phyloP scores from a whole-genome alignment of 2,888 invertebrate species.

The Abrostola tripartita region DNA sequence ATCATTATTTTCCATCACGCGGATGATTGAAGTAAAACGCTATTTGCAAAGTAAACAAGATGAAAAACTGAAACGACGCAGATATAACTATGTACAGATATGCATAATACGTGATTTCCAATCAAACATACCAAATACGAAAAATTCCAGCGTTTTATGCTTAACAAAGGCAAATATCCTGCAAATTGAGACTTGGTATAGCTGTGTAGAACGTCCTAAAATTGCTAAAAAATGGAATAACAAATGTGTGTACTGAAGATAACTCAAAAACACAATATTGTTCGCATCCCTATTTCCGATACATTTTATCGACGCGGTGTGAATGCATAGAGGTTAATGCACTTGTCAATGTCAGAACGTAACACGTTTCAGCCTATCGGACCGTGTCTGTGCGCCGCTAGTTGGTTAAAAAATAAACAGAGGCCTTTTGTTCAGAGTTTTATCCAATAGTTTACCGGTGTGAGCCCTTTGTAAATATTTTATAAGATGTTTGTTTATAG shows the following conservation, averaged over 20 bases:
- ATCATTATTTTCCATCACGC: no score
- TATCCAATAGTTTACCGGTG: slow-evolving; percentile 34
- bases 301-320: slow-evolving; percentile 47
- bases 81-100: no score
- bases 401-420: slow-evolving; percentile 54
- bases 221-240: slow-evolving; percentile 6
- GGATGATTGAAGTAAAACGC: no score
- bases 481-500: slow-evolving; percentile 31
- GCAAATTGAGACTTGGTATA: neutral
- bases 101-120: no score
- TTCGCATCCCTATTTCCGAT: slow-evolving; percentile 29
- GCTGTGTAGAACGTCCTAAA: neutral
- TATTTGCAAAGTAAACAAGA: no score
- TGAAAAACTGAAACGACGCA: no score
- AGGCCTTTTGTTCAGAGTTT: slow-evolving; percentile 49
- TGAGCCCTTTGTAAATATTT: slow-evolving; percentile 27
- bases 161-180: neutral
- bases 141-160: no score
- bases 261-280: slow-evolving; percentile 33
- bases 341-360: slow-evolving; percentile 62
- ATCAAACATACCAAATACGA: no score
- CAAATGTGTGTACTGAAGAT: slow-evolving; percentile 13
- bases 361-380: slow-evolving; percentile 56
- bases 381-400: slow-evolving; percentile 45
- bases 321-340: slow-evolving; percentile 60